Base-by-base conservation (phyloP, 2,113 vertebrate species). In the Desmodus rotundus region DNA sequence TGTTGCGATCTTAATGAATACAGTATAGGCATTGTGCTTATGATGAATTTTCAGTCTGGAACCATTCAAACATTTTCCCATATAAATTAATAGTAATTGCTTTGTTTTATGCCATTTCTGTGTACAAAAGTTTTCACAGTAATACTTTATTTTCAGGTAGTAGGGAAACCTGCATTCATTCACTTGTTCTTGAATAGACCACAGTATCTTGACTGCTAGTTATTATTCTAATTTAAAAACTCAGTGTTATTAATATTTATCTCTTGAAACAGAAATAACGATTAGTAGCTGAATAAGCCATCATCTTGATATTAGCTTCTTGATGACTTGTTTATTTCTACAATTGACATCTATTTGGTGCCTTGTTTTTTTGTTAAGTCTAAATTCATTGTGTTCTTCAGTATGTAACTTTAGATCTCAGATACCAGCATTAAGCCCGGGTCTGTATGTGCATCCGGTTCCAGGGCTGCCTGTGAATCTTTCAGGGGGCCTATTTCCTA, bases 311-410 rank as follows among this genome's bases (percentile, higher is more conserved):
- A 17, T 43, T 90, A 56, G 26, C 28, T 88, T 73, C 36, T 54
- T 70, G 28, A 50, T 80, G 43, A 70, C 93, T 90, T 33, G 45
- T 63, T 91, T 70, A 84, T 92, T 95, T 87, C 52, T 93, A 43
- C 93, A 96, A 63, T 54, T 87, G 70, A 1, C 50, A 52, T 92
- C 73, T 89, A 3, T 80, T 89, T 67, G 12, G 3, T 72, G 22
- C 20, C 20, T 90, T 92, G 63, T 3, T 74, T 68, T 83, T 83
- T 47, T 52, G 4, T 38, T 78, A 56, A 15, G 54, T 65, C 58
- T 54, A n/a, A 61, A 36, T 87, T 77, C 10, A n/a, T 67, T 83
- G 6, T 12, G 33, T 63, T 87, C 47, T 67, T 74, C 2, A 36
- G 0, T 61, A 45, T 92, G 73, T 77, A 68, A 47, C 17, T 70